phyloP scores from a whole-genome alignment of 1,140 invertebrate genomes.

The Bombus waltoni region DNA sequence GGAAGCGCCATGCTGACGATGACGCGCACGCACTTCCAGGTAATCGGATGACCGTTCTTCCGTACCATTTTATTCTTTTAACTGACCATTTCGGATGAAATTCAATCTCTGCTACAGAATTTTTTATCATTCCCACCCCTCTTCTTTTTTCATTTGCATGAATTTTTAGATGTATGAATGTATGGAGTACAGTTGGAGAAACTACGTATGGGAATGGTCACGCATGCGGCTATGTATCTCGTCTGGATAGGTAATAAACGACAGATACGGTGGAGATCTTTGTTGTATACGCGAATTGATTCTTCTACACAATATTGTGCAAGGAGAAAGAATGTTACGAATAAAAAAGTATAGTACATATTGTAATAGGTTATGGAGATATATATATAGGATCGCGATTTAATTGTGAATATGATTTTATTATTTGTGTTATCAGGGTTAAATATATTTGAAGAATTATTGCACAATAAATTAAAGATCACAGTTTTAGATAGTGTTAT shows the following conservation, averaged over 20 bases:
- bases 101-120: neutral
- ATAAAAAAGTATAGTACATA: neutral
- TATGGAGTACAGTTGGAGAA: too few relatives aligned
- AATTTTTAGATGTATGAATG: neutral
- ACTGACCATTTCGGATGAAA: neutral
- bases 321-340: neutral
- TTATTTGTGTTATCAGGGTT: neutral
- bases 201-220: neutral
- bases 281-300: neutral
- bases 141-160: neutral
- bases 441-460: neutral
- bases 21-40: conserved; percentile 49
- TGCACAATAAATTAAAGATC: neutral
- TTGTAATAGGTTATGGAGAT: neutral
- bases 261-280: neutral
- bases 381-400: neutral
- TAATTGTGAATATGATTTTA: neutral
- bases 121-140: neutral
- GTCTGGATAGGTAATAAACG: too few relatives aligned
- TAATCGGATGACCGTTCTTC: conserved; percentile 49
- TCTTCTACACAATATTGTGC: neutral
- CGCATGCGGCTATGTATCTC: neutral
- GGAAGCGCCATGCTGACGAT: conserved; percentile 61
- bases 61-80: neutral
- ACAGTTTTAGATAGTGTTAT: neutral